Percentiles rank a stretch among this genome's conserved stretches.
Conservation (phyloP, 1,140 invertebrate genomes). For the Lineus longissimus region DNA sequence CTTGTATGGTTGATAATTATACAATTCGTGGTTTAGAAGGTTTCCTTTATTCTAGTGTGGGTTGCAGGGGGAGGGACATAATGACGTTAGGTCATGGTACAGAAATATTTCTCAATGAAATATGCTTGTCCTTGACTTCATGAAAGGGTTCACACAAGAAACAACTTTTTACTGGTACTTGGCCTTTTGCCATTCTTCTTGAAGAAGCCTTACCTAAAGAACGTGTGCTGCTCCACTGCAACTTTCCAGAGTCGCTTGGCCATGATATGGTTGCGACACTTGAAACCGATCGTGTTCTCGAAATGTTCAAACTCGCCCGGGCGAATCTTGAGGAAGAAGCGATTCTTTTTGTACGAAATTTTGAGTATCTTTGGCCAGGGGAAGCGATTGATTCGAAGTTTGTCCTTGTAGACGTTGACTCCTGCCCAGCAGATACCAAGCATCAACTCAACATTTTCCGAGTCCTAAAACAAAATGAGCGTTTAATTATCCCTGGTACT, state of each 20-base stretch:
- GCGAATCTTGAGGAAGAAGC: slow-evolving; percentile 97
- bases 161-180: no score
- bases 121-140: no score
- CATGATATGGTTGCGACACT: slow-evolving; percentile 86
- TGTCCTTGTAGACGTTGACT: slow-evolving; percentile 89
- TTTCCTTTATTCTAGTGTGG: no score
- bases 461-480: slow-evolving; percentile 62
- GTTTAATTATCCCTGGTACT: no score
- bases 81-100: no score
- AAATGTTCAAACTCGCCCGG: slow-evolving; percentile 97
- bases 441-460: slow-evolving; percentile 91
- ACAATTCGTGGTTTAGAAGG: no score
- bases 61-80: no score
- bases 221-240: slow-evolving; percentile 98
- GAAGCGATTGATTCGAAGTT: slow-evolving; percentile 93
- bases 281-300: slow-evolving; percentile 95
- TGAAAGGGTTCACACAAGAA: no score
- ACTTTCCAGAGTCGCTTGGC: slow-evolving; percentile 99
- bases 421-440: slow-evolving; percentile 95
- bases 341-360: slow-evolving; percentile 97
- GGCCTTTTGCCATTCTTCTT: no score
- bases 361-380: slow-evolving; percentile 99
- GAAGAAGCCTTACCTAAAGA: slow-evolving; percentile 75
- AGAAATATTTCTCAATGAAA: no score
- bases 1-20: no score